A percentile compares a stretch with the other conserved stretches of the same genome.
phyloP scores from a whole-genome alignment of 2,888 invertebrate genomes.

The Epistrophella euchroma region DNA sequence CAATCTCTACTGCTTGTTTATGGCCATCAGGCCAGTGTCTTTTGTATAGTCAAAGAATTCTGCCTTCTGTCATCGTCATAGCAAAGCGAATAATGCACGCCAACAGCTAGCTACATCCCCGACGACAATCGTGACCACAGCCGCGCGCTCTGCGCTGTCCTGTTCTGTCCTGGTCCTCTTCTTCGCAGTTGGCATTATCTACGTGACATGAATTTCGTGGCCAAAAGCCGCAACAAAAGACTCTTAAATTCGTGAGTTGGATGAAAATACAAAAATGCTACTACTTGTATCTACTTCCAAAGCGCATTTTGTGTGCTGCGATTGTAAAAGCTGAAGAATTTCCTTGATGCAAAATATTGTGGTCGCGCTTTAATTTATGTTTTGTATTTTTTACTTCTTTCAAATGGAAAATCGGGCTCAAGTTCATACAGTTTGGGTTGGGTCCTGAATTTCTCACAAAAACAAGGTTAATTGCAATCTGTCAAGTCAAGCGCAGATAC shows the following conservation, averaged over 20 bases:
- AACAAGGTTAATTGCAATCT: conserved; percentile 68
- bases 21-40: conserved; percentile 18
- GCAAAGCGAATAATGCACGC: conserved; percentile 37
- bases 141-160: not conserved
- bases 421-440: conserved; percentile 48
- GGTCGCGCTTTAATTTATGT: not conserved
- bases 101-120: conserved; percentile 18
- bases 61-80: conserved; percentile 54
- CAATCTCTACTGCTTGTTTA: not conserved
- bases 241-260: conserved; percentile 50
- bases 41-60: conserved; percentile 11
- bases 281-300: not conserved
- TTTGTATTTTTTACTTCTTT: not conserved
- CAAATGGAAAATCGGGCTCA: conserved; percentile 42
- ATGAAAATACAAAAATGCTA: conserved; percentile 43
- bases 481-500: conserved; percentile 54
- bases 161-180: too few species aligned
- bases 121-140: conserved; percentile 68
- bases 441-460: not conserved
- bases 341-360: conserved; percentile 4
- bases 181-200: conserved; percentile 26
- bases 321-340: conserved; percentile 25
- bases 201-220: conserved; percentile 73
- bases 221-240: conserved; percentile 70
- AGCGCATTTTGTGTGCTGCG: conserved; percentile 15